These are phyloP conservation scores for Hylaea fasciaria DNA, from an alignment of 2,888 invertebrate species.

Conservation along the genomic window DNA sequence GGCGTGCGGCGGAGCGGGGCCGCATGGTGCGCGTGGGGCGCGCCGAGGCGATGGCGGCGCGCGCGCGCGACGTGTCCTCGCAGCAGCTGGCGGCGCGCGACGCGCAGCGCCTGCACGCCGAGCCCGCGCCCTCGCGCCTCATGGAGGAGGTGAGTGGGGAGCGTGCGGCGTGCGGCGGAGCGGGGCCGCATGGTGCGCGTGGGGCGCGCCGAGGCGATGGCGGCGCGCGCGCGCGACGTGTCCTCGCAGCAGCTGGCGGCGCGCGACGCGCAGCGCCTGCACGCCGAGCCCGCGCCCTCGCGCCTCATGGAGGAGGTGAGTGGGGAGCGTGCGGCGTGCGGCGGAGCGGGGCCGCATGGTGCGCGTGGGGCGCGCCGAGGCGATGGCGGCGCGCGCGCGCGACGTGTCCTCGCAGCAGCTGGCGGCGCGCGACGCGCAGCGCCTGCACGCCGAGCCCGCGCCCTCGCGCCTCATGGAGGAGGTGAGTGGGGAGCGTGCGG, in stretches of 20 bases:
- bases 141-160: constrained; percentile 62
- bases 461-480: constrained; percentile 49
- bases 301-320: constrained; percentile 57
- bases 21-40: too few relatives aligned
- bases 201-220: constrained; percentile 87
- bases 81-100: constrained; percentile 82
- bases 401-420: constrained; percentile 84
- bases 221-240: constrained; percentile 80
- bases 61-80: constrained; percentile 83
- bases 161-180: too few relatives aligned
- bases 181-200: too few relatives aligned
- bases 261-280: constrained; percentile 59
- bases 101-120: constrained; percentile 42
- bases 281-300: constrained; percentile 39
- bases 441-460: constrained; percentile 35
- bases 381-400: constrained; percentile 84
- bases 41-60: constrained; percentile 84
- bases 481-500: constrained; percentile 40
- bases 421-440: constrained; percentile 66
- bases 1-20: too few relatives aligned
- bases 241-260: constrained; percentile 84
- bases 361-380: constrained; percentile 86
- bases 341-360: too few relatives aligned
- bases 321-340: too few relatives aligned
- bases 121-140: constrained; percentile 42